Conservation (phyloP, 2,888 invertebrate genomes). For the Dicycla oo region DNA sequence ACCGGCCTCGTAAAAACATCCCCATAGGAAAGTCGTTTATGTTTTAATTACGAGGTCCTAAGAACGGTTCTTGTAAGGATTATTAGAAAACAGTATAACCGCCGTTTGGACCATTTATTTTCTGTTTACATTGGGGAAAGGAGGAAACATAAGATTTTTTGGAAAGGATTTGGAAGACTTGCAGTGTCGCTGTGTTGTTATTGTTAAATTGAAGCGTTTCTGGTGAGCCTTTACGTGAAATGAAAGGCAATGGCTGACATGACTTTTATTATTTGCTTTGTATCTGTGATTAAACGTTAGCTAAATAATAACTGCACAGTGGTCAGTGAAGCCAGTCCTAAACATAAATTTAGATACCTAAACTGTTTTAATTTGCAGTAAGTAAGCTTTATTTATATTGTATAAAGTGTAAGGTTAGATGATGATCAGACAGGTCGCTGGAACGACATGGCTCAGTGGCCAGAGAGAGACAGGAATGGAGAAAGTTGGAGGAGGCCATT, state of each 20-base stretch:
- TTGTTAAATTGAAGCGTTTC: slow-evolving; percentile 19
- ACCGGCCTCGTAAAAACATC: slow-evolving; percentile 67
- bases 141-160: slow-evolving; percentile 35
- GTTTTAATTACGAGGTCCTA: slow-evolving; percentile 82
- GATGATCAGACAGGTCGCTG: too few relatives aligned
- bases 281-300: too few relatives aligned
- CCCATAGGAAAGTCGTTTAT: slow-evolving; percentile 81
- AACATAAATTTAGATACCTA: too few relatives aligned
- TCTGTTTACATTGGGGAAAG: slow-evolving; percentile 54
- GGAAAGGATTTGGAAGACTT: slow-evolving; percentile 14
- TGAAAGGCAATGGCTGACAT: neutral
- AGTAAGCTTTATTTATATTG: too few relatives aligned
- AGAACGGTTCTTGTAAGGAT: slow-evolving; percentile 73
- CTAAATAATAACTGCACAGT: too few relatives aligned
- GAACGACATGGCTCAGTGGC: too few relatives aligned
- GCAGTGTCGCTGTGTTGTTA: slow-evolving; percentile 11
- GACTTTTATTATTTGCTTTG: too few relatives aligned
- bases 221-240: neutral
- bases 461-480: too few relatives aligned
- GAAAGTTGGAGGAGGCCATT: too few relatives aligned
- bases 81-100: slow-evolving; percentile 79
- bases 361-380: too few relatives aligned
- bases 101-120: slow-evolving; percentile 69
- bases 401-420: too few relatives aligned
- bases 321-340: too few relatives aligned